These are phyloP conservation scores for Aleiodes alternator DNA, from an alignment of 2,888 invertebrate species.

Conservation along the genomic window DNA sequence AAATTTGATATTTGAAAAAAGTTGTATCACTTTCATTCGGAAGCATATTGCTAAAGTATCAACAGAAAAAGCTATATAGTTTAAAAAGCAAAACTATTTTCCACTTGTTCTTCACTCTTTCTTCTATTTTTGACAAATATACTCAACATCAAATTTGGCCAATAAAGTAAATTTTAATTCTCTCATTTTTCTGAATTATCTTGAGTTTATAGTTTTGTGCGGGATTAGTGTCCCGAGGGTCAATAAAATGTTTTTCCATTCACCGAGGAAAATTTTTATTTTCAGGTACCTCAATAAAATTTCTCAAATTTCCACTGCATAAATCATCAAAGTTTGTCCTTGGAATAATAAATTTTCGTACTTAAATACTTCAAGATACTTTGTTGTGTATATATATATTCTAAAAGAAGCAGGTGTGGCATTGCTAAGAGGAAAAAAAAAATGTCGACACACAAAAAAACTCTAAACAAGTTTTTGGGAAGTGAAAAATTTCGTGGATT, in stretches of 20 bases:
- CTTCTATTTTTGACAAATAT: background rate
- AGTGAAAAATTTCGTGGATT: background rate
- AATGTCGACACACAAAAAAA: background rate
- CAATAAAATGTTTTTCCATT: slow-evolving; percentile 10
- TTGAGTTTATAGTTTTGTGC: too few species aligned
- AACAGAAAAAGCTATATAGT: too few species aligned
- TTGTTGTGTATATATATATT: background rate
- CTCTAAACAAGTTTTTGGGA: background rate
- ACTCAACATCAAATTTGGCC: background rate
- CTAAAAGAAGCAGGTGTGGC: background rate
- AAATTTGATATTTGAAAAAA: too few species aligned
- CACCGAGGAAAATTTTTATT: background rate
- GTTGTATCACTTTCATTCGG: too few species aligned
- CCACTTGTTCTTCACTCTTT: background rate
- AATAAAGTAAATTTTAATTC: too few species aligned
- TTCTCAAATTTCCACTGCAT: background rate
- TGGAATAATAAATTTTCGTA: slow-evolving; percentile 13
- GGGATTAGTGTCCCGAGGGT: too few species aligned
- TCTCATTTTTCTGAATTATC: too few species aligned
- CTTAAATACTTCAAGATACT: background rate
- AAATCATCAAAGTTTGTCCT: slow-evolving; percentile 16
- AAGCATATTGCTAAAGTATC: too few species aligned
- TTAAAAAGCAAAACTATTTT: too few species aligned
- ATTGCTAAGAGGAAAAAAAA: background rate
- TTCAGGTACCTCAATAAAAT: slow-evolving; percentile 6